phyloP scores from a whole-genome alignment of 2,797 vertebrate genomes.

The Melanotaenia trifasciata region DNA sequence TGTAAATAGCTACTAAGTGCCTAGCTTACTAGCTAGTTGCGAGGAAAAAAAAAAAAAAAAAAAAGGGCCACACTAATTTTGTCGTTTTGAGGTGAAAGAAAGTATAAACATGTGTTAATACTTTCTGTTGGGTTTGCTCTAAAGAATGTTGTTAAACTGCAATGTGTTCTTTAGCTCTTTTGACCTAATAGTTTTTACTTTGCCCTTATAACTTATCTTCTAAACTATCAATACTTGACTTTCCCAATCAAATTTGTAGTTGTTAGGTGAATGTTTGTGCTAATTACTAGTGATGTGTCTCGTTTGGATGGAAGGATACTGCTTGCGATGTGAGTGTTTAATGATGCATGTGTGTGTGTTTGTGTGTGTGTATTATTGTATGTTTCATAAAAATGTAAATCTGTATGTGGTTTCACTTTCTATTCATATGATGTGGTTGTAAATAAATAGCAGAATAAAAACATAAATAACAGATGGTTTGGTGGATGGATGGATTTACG shows the following conservation, averaged over 20 bases:
- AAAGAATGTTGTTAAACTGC: background rate
- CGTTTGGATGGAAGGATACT: conserved; percentile 12
- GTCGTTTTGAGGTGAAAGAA: background rate
- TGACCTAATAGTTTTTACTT: background rate
- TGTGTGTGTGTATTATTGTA: conserved; percentile 5
- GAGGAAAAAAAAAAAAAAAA: no score
- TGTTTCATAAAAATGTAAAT: background rate
- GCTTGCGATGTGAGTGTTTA: conserved; percentile 5
- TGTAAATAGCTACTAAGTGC: no score
- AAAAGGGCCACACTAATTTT: no score
- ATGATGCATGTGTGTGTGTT: background rate
- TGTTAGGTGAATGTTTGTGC: conserved; percentile 38
- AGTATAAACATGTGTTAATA: background rate
- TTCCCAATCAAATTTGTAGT: conserved; percentile 4
- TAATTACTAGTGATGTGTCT: conserved; percentile 1
- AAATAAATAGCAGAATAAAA: conserved; percentile 54
- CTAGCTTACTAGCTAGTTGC: no score
- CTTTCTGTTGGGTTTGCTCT: background rate
- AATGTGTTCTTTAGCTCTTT: background rate
- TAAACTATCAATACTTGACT: background rate
- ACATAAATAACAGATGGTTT: conserved; percentile 46
- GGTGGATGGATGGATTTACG: conserved; percentile 13
- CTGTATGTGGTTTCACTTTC: conserved; percentile 29
- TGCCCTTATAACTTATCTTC: background rate
- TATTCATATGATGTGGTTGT: conserved; percentile 28